phyloP scores from a whole-genome alignment of 2,888 invertebrate species.

The Lycophotia porphyrea region DNA sequence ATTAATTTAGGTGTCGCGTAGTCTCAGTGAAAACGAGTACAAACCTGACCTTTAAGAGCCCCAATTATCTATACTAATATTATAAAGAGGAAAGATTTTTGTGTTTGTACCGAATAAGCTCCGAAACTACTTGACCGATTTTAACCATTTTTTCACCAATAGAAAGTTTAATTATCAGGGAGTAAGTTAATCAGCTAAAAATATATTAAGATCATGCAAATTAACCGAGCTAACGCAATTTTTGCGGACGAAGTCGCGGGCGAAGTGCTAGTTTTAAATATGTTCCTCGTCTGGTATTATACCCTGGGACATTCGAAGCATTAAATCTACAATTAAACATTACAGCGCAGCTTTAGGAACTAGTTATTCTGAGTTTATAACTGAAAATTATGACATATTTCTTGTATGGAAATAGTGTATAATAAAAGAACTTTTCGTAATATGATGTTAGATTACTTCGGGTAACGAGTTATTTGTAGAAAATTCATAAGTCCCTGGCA shows the following conservation, averaged over 20 bases:
- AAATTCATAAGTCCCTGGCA: not conserved
- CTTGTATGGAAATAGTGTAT: not conserved
- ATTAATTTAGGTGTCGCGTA: not conserved
- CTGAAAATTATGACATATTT: not conserved
- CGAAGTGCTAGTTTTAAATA: too few relatives aligned
- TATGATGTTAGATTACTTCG: not conserved
- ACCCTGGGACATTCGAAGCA: not conserved
- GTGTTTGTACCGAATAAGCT: too few relatives aligned
- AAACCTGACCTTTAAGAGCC: not conserved
- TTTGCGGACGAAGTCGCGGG: too few relatives aligned
- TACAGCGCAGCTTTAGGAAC: not conserved
- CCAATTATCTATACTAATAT: too few relatives aligned
- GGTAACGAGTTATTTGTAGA: not conserved
- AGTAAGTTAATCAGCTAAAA: too few relatives aligned
- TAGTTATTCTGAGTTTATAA: not conserved
- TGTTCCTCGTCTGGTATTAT: not conserved
- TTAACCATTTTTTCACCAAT: too few relatives aligned
- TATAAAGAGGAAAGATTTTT: too few relatives aligned
- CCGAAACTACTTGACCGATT: too few relatives aligned
- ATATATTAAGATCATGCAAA: too few relatives aligned
- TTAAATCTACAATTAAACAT: constrained; percentile 1
- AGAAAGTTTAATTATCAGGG: too few relatives aligned
- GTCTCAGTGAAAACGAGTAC: not conserved
- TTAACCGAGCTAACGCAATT: too few relatives aligned
- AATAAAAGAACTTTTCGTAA: not conserved